Evolutionary conservation across 2,113 vertebrate genomes (phyloP), one percentile per base, ranked within the genome.

Genomic region (Piprites chloris): DNA sequence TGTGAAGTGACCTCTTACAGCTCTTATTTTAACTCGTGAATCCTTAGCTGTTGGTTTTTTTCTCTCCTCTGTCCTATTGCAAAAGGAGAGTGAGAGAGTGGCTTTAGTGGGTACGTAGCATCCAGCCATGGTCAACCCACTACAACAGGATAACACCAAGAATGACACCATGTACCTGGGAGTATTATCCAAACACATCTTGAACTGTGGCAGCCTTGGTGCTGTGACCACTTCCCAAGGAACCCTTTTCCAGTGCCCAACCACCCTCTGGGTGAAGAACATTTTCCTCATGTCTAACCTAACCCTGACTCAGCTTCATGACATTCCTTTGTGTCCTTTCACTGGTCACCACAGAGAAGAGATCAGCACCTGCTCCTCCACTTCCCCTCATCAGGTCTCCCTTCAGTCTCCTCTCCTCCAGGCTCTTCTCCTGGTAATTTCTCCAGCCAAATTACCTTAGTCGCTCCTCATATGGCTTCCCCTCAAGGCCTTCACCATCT

Each of bases 381-480:
- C 9, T 30, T n/a, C 24, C 46, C 28, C 13, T 53, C 17, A 4
- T 0, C 4, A 75, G 7, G 8, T 39, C 9, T 67, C 46, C 5
- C 35, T 11, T 67, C 69, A 61, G 39, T 41, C n/a, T 67, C 33
- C 17, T 62, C 53, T 44, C 16, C 46, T 63, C 61, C 61, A 59
- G 44, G 33, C 28, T 67, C n/a, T n/a, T n/a, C n/a, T n/a, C n/a
- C n/a, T n/a, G n/a, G n/a, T n/a, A n/a, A n/a, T n/a, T n/a, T n/a
- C n/a, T n/a, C n/a, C n/a, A 12, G 22, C 5, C 67, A 42, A n/a
- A 39, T 20, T 18, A 1, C 37, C 44, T 59, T 37, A 44, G 37
- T 11, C 4, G 1, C 23, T 58, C 32, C 27, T 49, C 49, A 49
- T 0, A 79, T 0, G 0, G 16, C 32, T 72, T 72, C 21, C 4